Evolutionary conservation across 2,888 invertebrate genomes (phyloP), one percentile per base, ranked within the genome.

Genomic region (Marasmarcha lunaedactyla): DNA sequence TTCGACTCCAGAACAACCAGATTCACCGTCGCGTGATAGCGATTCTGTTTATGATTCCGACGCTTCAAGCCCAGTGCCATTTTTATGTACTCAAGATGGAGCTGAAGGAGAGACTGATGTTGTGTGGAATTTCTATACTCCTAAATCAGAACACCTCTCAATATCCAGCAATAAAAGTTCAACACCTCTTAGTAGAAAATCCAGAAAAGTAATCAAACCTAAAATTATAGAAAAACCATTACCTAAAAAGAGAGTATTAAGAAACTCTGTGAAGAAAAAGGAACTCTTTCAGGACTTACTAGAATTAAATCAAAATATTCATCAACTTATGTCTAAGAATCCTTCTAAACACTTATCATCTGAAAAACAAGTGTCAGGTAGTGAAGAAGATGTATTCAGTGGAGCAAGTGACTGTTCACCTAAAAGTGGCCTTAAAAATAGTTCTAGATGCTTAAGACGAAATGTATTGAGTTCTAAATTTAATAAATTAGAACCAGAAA

Each of bases 51-150:
- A 59, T 48, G 77, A 71, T 45, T 83, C 83, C 0, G 83, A 79
- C 36, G 63, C 72, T 10, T 69, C 69, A 1, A 83, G 83, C 45
- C 84, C 84, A 2, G 79, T 84, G 0, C 83, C 79, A 6, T 84
- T 84, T 54, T 46, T 78, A 7, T 84, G 81, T 46, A 84, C 84
- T 1, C 84, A 84, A 60, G 84, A 84, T 62, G 84, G 83, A 9
- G 64, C 72, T 1, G 78, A 79, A 45, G 84, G 83, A 1, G 74
- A 76, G 55, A 77, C 73, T 11, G 83, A 84, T 51, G 84, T 84
- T 11, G 68, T 84, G 9, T 84, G 84, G 84, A 84, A 84, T 48
- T 83, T 73, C 44, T 83, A 84, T 51, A 79, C 84, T 0, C 83
- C 84, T n/a, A 78, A 76, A 50, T 64, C 83, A 7, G 69, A 65